Evolutionary conservation across 2,888 invertebrate genomes (phyloP).

Genomic region (Rotaria macrura): DNA sequence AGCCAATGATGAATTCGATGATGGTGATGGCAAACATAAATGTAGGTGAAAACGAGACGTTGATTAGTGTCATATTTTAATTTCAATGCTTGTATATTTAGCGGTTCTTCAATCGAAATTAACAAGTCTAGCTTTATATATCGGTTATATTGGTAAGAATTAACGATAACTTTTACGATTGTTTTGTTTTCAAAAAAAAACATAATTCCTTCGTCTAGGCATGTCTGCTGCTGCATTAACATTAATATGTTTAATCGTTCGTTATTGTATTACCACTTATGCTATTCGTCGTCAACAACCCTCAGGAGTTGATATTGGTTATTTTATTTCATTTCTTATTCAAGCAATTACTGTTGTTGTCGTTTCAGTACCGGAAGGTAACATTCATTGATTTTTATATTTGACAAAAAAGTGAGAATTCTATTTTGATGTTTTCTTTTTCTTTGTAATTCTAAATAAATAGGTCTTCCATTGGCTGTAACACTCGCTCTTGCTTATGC

Average conservation of each 20-base stretch:
- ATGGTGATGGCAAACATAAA: slow-evolving; percentile 55
- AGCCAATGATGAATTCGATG: slow-evolving; percentile 36
- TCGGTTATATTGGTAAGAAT: not conserved
- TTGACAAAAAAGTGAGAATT: not conserved
- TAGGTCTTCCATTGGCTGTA: slow-evolving; percentile 93
- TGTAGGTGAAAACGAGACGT: not conserved
- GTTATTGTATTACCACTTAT: slow-evolving; percentile 13
- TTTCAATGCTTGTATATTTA: not conserved
- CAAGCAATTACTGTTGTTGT: slow-evolving; percentile 27
- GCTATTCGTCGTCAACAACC: not conserved
- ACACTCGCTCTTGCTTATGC: slow-evolving; percentile 96
- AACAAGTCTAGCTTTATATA: not conserved
- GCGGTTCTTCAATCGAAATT: slow-evolving; percentile 21
- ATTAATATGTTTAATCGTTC: not conserved
- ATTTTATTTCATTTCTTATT: slow-evolving; percentile 19
- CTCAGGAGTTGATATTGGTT: not conserved
- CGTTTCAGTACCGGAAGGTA: slow-evolving; percentile 31
- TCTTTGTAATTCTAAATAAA: slow-evolving; percentile 59
- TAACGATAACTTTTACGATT: too few species aligned
- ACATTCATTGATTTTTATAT: not conserved
- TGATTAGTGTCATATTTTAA: not conserved
- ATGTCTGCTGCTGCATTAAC: slow-evolving; percentile 8
- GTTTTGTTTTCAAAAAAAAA: too few species aligned
- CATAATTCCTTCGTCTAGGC: too few species aligned
- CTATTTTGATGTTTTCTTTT: too few species aligned